Conservation (phyloP, 1,140 invertebrate genomes). For the Drosophila asahinai region DNA sequence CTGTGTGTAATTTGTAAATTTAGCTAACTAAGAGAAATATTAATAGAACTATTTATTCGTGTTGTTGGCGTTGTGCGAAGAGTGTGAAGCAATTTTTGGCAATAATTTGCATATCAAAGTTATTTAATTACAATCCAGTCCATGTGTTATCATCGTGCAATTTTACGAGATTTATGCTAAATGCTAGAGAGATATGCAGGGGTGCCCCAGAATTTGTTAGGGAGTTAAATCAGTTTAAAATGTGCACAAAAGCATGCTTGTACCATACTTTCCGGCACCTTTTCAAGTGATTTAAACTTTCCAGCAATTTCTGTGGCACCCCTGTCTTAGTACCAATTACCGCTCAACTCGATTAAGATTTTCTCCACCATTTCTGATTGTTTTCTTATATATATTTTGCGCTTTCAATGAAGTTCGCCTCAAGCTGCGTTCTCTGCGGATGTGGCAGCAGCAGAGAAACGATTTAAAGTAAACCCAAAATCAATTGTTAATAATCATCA, state of each 20-base stretch:
- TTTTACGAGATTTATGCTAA: conserved; percentile 61
- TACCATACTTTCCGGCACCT: too few species aligned
- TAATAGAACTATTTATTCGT: conserved; percentile 49
- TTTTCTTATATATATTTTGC: conserved; percentile 11
- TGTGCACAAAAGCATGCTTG: too few species aligned
- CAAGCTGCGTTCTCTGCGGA: conserved; percentile 72
- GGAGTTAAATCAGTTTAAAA: not conserved
- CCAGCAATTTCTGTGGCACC: too few species aligned
- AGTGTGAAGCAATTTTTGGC: conserved; percentile 55
- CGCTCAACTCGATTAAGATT: conserved; percentile 46
- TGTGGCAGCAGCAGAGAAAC: conserved; percentile 66
- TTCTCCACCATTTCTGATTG: conserved; percentile 7
- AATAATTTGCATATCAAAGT: conserved; percentile 76
- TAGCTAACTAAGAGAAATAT: conserved; percentile 36
- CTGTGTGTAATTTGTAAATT: conserved; percentile 49
- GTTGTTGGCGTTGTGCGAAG: conserved; percentile 43
- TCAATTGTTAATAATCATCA: conserved; percentile 47
- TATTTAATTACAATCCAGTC: conserved; percentile 37
- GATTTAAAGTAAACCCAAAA: conserved; percentile 46
- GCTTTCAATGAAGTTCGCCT: conserved; percentile 58
- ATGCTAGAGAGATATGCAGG: conserved; percentile 42
- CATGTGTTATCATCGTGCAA: conserved; percentile 63
- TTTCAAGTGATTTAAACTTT: not conserved
- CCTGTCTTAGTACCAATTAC: conserved; percentile 2
- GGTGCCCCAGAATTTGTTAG: not conserved